Evolutionary conservation across 2,888 invertebrate species (phyloP).

Genomic region (Caprella mutica): DNA sequence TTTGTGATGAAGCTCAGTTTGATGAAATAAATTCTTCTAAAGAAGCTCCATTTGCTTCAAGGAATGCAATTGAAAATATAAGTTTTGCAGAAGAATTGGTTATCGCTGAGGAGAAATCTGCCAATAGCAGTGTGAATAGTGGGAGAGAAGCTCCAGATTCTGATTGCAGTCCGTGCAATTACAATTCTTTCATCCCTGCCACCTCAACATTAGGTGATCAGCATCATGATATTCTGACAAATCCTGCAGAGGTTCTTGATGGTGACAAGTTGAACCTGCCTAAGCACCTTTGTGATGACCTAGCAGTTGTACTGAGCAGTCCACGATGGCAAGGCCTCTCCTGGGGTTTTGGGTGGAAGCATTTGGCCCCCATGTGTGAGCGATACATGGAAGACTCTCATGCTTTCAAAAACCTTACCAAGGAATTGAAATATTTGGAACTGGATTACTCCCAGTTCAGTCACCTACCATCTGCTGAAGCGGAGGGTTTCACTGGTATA

Average conservation of each 20-base stretch:
- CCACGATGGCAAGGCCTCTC: slow-evolving; percentile 59
- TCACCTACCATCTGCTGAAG: slow-evolving; percentile 51
- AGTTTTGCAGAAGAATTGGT: no score
- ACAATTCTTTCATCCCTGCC: slow-evolving; percentile 4
- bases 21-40: no score
- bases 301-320: slow-evolving; percentile 57
- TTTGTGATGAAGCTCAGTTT: no score
- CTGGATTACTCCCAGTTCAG: slow-evolving; percentile 58
- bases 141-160: no score
- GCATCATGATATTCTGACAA: slow-evolving; percentile 38
- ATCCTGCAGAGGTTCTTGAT: slow-evolving; percentile 48
- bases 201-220: slow-evolving; percentile 3
- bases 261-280: slow-evolving; percentile 45
- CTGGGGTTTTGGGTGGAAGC: slow-evolving; percentile 55
- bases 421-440: slow-evolving; percentile 59
- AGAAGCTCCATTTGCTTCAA: no score
- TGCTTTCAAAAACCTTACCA: slow-evolving; percentile 48
- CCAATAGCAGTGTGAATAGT: no score
- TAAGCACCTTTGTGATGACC: slow-evolving; percentile 46
- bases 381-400: slow-evolving; percentile 44
- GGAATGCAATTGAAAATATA: no score
- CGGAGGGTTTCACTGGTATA: slow-evolving; percentile 50
- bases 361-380: slow-evolving; percentile 48
- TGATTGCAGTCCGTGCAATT: no score
- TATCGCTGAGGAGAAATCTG: no score